A percentile compares a stretch with the other conserved stretches of the same genome.
These are phyloP conservation scores for Triops longicaudatus DNA, from an alignment of 1,140 invertebrate genomes.

Conservation along the genomic window DNA sequence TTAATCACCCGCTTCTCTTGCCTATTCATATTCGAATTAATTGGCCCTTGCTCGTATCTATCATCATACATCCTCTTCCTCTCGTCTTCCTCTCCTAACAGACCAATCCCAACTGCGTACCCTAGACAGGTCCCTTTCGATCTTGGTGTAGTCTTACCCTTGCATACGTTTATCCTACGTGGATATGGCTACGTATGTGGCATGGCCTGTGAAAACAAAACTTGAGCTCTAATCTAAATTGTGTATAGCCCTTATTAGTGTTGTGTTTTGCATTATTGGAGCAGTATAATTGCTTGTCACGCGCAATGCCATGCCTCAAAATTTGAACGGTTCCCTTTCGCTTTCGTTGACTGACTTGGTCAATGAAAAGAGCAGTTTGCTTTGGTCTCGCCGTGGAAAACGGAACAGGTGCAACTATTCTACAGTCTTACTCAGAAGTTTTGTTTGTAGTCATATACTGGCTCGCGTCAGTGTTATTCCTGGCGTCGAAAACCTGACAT, in stretches of 20 bases:
- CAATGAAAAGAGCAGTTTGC: slow-evolving; percentile 36
- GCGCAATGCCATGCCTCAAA: background rate
- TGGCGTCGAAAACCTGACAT: slow-evolving; percentile 5
- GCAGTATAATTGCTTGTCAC: no score
- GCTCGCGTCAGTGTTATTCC: no score
- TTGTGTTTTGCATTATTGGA: no score
- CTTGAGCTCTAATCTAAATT: no score
- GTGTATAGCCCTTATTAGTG: no score
- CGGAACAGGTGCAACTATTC: slow-evolving; percentile 46
- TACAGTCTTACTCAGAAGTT: slow-evolving; percentile 32
- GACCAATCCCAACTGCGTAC: background rate
- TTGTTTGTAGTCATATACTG: no score
- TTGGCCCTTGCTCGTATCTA: background rate
- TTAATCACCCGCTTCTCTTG: background rate
- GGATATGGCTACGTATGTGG: no score
- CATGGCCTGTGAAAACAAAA: no score
- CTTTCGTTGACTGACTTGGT: background rate
- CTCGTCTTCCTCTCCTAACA: background rate
- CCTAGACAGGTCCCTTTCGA: background rate
- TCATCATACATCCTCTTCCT: background rate
- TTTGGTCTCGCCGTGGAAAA: slow-evolving; percentile 50
- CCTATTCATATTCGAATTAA: background rate
- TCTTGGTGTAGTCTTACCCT: background rate
- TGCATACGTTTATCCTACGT: background rate
- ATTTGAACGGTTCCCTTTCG: background rate